phyloP scores from a whole-genome alignment of 1,140 invertebrate genomes.

The Drosophila santomea region DNA sequence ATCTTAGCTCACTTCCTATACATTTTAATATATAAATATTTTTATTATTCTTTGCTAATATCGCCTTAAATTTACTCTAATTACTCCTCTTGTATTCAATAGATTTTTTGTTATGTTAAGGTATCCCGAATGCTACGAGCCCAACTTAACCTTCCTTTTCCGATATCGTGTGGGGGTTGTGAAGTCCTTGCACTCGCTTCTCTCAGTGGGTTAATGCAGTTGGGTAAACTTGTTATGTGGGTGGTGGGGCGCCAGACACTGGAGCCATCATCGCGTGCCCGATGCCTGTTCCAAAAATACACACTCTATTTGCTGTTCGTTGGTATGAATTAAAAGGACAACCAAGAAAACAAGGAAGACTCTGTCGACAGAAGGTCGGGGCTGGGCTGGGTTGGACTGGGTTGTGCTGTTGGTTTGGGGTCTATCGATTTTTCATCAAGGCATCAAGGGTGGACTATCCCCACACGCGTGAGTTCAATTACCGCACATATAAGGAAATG shows the following conservation, averaged over 20 bases:
- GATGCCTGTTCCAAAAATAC: constrained; percentile 55
- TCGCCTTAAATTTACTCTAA: too few relatives aligned
- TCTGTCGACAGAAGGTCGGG: neutral
- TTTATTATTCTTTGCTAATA: too few relatives aligned
- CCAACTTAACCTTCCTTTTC: constrained; percentile 33
- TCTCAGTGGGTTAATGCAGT: constrained; percentile 75
- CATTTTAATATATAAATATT: too few relatives aligned
- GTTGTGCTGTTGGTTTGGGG: neutral
- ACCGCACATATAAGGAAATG: constrained; percentile 27
- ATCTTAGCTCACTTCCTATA: too few relatives aligned
- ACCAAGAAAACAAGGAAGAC: constrained; percentile 36
- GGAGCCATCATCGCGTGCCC: constrained; percentile 30
- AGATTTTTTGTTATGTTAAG: neutral
- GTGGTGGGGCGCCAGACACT: constrained; percentile 16
- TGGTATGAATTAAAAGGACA: constrained; percentile 40
- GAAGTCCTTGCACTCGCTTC: constrained; percentile 72
- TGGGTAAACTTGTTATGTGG: constrained; percentile 34
- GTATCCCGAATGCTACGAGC: neutral
- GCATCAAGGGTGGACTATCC: constrained; percentile 24
- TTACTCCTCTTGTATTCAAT: neutral
- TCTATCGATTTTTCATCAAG: constrained; percentile 42
- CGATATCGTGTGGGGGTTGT: constrained; percentile 24
- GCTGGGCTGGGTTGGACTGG: neutral
- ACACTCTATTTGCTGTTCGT: constrained; percentile 24
- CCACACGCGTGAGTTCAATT: constrained; percentile 53